Evolutionary conservation across 2,113 vertebrate species (phyloP).

Genomic region (Varanus komodoensis): DNA sequence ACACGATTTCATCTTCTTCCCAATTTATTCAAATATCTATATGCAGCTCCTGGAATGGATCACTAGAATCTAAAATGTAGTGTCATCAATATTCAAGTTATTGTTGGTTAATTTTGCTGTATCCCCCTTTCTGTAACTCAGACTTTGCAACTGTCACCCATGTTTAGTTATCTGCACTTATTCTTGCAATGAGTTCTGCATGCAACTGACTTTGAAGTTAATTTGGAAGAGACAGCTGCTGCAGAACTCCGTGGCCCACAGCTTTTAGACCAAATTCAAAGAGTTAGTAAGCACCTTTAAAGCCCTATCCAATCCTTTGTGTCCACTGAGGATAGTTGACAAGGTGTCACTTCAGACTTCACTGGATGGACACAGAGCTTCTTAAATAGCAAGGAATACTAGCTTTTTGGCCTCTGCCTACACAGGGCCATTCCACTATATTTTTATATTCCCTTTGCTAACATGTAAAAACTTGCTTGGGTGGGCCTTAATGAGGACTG

Average conservation of each 20-base stretch:
- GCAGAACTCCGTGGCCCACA: neutral
- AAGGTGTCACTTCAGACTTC: neutral
- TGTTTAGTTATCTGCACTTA: too few relatives aligned
- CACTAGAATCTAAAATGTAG: too few relatives aligned
- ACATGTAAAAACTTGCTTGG: neutral
- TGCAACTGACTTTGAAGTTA: neutral
- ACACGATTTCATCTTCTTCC: too few relatives aligned
- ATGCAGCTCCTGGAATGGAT: too few relatives aligned
- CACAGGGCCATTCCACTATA: neutral
- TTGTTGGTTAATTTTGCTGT: too few relatives aligned
- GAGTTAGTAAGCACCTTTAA: too few relatives aligned
- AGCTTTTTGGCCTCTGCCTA: neutral
- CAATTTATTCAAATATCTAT: too few relatives aligned
- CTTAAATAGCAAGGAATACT: neutral
- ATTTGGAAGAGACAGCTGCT: neutral
- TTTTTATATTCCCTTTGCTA: neutral
- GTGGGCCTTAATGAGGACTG: neutral
- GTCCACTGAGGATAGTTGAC: neutral
- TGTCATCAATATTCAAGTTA: too few relatives aligned
- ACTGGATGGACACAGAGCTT: neutral
- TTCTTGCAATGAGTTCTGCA: too few relatives aligned
- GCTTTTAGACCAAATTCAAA: neutral
- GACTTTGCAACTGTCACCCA: too few relatives aligned
- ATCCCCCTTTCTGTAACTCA: too few relatives aligned
- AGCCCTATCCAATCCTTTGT: neutral